Conservation (phyloP, 1,140 invertebrate genomes). For the Drosophila yakuba region DNA sequence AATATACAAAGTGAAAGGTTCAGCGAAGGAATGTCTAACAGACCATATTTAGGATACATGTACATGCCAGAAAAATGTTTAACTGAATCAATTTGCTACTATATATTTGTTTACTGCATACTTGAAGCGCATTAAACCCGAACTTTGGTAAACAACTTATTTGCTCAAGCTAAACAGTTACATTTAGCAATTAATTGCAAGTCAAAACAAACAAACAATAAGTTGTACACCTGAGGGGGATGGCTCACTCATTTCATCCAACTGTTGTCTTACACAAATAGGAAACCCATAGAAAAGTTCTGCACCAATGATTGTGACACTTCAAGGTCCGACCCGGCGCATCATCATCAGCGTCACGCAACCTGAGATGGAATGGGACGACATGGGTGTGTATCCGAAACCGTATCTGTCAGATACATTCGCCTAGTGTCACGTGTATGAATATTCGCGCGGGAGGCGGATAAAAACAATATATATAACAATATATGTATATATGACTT, state of each 20-base stretch:
- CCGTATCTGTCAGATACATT: constrained; percentile 45
- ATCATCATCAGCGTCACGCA: constrained; percentile 60
- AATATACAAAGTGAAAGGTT: constrained; percentile 17
- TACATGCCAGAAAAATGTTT: neutral
- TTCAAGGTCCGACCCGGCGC: constrained; percentile 55
- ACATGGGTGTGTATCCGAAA: constrained; percentile 35
- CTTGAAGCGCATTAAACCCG: neutral
- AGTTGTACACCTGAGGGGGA: constrained; percentile 2
- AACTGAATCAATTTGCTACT: neutral
- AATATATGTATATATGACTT: constrained; percentile 51
- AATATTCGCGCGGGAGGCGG: constrained; percentile 13
- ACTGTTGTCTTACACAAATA: constrained; percentile 40
- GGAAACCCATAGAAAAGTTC: constrained; percentile 57
- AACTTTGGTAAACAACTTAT: neutral
- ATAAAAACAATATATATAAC: neutral
- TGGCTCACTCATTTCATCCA: constrained; percentile 34
- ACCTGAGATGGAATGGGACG: constrained; percentile 22
- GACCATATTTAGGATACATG: neutral
- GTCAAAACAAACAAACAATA: constrained; percentile 36
- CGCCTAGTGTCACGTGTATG: constrained; percentile 62
- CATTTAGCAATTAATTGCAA: constrained; percentile 45
- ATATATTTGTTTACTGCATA: neutral
- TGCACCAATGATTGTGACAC: constrained; percentile 75
- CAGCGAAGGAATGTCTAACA: neutral
- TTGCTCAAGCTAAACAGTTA: constrained; percentile 10